These are phyloP conservation scores for Artibeus lituratus DNA, from an alignment of 2,797 vertebrate genomes.

Conservation along the genomic window DNA sequence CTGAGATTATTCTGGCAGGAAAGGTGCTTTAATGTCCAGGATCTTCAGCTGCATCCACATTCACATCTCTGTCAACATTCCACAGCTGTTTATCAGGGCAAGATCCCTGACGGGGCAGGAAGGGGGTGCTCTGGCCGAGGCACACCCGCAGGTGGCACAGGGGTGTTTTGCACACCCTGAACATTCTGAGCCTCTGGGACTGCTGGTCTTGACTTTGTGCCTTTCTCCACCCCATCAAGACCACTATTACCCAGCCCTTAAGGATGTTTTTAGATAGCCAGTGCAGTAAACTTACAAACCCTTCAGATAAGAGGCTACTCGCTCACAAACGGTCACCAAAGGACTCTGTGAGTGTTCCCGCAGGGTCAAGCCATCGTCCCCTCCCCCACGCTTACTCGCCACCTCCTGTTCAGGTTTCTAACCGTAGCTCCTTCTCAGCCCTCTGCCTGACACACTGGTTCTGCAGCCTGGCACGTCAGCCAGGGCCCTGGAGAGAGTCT, in stretches of 20 bases:
- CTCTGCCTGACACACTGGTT: neutral
- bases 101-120: neutral
- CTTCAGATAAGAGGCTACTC: neutral
- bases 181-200: neutral
- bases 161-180: neutral
- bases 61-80: neutral
- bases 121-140: too few species aligned
- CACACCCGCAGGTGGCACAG: neutral
- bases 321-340: neutral
- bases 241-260: neutral
- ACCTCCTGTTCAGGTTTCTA: neutral
- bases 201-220: neutral
- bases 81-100: neutral
- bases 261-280: neutral
- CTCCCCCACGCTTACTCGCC: neutral
- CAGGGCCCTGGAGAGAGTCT: neutral
- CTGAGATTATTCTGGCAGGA: neutral
- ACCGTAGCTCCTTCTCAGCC: neutral
- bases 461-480: too few species aligned
- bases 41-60: neutral
- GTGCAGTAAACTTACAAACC: neutral
- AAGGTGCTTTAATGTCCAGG: neutral
- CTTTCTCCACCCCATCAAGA: neutral
- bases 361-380: fast-evolving
- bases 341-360: neutral